phyloP scores from a whole-genome alignment of 2,888 invertebrate genomes.

The Epirrita christyi region DNA sequence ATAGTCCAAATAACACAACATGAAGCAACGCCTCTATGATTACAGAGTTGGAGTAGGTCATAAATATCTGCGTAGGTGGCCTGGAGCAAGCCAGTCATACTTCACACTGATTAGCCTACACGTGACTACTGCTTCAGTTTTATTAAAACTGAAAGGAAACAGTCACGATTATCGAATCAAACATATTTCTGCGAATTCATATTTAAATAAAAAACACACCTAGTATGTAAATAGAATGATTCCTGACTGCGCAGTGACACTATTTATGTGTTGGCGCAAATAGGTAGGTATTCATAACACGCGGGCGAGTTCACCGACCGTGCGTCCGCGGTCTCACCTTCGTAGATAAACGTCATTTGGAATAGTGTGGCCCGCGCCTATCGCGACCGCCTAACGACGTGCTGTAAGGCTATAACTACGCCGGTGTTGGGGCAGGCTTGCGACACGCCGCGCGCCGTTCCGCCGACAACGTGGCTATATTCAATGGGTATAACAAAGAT shows the following conservation, averaged over 20 bases:
- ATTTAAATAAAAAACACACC: constrained; percentile 11
- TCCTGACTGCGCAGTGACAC: constrained; percentile 54
- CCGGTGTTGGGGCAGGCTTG: constrained; percentile 59
- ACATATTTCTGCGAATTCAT: not conserved
- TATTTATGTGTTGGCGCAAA: constrained; percentile 55
- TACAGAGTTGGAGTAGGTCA: constrained; percentile 20
- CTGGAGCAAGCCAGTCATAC: not conserved
- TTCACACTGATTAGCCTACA: not conserved
- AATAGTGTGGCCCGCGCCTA: constrained; percentile 50
- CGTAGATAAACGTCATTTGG: constrained; percentile 77
- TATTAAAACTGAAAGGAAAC: not conserved
- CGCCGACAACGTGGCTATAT: too few relatives aligned
- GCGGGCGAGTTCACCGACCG: constrained; percentile 73
- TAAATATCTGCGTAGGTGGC: constrained; percentile 12
- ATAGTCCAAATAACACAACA: constrained; percentile 1
- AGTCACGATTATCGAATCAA: not conserved
- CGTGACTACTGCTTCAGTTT: not conserved
- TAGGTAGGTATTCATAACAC: constrained; percentile 67
- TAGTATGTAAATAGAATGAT: constrained; percentile 43
- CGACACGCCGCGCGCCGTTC: too few relatives aligned
- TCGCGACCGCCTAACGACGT: constrained; percentile 47
- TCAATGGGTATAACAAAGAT: too few relatives aligned
- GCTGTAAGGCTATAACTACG: constrained; percentile 57
- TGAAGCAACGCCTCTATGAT: constrained; percentile 4
- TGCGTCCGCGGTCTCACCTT: constrained; percentile 77